Base-by-base conservation (phyloP, 2,113 vertebrate species). In the Bothrops jararaca region DNA sequence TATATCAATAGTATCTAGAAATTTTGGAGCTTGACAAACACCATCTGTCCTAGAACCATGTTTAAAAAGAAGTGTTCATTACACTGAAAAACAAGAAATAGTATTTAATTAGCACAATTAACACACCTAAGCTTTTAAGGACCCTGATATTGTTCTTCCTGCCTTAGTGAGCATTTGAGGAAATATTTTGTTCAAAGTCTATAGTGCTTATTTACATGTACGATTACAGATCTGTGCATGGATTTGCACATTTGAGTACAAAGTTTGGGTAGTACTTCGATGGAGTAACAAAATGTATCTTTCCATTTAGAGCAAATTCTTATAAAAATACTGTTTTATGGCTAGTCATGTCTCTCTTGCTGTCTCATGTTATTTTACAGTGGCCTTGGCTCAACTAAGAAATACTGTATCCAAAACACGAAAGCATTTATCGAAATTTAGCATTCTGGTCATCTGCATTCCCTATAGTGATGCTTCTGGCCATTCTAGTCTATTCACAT, bases 401-500 rank as follows among this genome's bases (percentile, higher is more conserved):
- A 10, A 18, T 0, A 0, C 0, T 57, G 54, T 88, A 1, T 11
- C 52, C 24, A 64, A 1, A 5, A n/a, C 4, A 29, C 39, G 34
- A 92, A 91, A 39, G 42, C 10, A 34, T 60, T 91, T 94, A 1
- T 3, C 50, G 1, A 52, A 88, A 86, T 57, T 89, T 85, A 91
- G n/a, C n/a, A 11, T 11, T 85, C 94, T 92, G 22, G 10, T 69
- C 86, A 1, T 0, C 24, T 92, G 0, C 92, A 91, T 87, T 74
- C 52, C 39, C 53, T n/a, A 56, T 26, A 4, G 69, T 60, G 50
- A 20, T 53, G 20, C 85, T 94, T 80, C 48, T 0, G 0, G 34
- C 10, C 6, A 92, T 52, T 24, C 89, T 89, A 86, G 74, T 80
- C 93, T 48, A 0, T 57, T 90, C 90, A 90, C 3, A 86, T 45